Evolutionary conservation across 2,888 invertebrate genomes (phyloP), one percentile per base, ranked within the genome.

Genomic region (Mythimna albipuncta): DNA sequence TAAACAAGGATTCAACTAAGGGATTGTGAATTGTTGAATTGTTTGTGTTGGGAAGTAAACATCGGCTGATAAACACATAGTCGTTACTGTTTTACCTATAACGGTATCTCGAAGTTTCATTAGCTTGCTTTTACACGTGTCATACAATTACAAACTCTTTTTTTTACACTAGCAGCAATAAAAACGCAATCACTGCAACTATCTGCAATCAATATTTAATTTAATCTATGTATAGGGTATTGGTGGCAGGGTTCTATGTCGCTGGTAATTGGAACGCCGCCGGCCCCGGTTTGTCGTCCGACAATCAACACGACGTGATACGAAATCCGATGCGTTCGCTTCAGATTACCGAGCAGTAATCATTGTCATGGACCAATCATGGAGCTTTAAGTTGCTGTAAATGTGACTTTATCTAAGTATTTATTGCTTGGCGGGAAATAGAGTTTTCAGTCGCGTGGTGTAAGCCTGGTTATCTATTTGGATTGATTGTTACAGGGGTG

Each of bases 261-360:
- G 90, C 83, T 90, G 89, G 94, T 95, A 95, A 95, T 95, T 95
- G 95, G 95, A 93, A 91, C 92, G 94, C 93, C 92, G 92, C 85
- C 89, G 91, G 88, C 88, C 86, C 89, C 89, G 89, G 93, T 94
- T 94, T 94, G 94, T 94, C 94, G 94, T 91, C 89, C 92, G 91
- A 94, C 95, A 95, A 95, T 96, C 95, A 95, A 94, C 93, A 90
- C 92, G 92, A 96, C 96, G 95, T 96, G 96, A 95, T 93, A 92
- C 92, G 95, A 95, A 96, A 95, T 93, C 93, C 91, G 93, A 95
- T 95, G 95, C 94, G 91, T 90, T 89, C 90, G 90, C 85, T 87
- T 90, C 89, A 88, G 89, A 91, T 91, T 90, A 92, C 91, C 85
- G 88, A 86, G 85, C 87, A 84, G 88, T 89, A 90, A 92, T 94